Evolutionary conservation across 2,113 vertebrate genomes (phyloP).

Genomic region (Sus scrofa): T2T-Sscrofa CM000814.6:96910501-96911000

Average conservation of each 20-base stretch:
- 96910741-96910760: slow-evolving; percentile 15
- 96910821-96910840: slow-evolving; percentile 46
- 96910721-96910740: background rate
- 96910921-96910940: slow-evolving; percentile 32
- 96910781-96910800: slow-evolving; percentile 28
- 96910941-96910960: slow-evolving; percentile 63
- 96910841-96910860: background rate
- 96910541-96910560: background rate
- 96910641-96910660: background rate
- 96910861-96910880: slow-evolving; percentile 51
- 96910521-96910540: too few relatives aligned
- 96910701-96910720: background rate
- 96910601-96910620: background rate
- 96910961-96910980: slow-evolving; percentile 44
- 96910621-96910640: background rate
- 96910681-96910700: background rate
- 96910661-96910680: background rate
- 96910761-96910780: slow-evolving; percentile 23
- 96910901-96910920: slow-evolving; percentile 44
- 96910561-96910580: background rate
- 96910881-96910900: slow-evolving; percentile 27
- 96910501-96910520: too few relatives aligned
- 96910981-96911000: slow-evolving; percentile 33
- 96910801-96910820: slow-evolving; percentile 22
- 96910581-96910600: background rate